Base-by-base conservation (phyloP, 2,113 vertebrate species). In the Vicugna pacos region DNA sequence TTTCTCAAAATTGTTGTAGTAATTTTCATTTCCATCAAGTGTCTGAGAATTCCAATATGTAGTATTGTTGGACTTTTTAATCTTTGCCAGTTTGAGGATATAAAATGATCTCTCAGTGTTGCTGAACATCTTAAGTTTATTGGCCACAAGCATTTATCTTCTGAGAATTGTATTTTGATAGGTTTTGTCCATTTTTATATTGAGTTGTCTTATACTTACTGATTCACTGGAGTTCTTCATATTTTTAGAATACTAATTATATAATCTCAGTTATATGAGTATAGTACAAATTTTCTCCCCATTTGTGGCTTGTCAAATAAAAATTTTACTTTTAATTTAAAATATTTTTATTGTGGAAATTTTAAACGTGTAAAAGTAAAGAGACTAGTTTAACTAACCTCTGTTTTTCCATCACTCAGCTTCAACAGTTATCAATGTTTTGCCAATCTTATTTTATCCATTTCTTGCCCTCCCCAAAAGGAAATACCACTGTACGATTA, bases 261-360 rank as follows among this genome's bases (percentile, higher is more conserved):
- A 9, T 80, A 84, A 84, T 73, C 50, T 67, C 64, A 58, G 46
- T 65, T 72, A 50, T 2, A 62, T 10, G 32, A 38, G 38, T 38
- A 38, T 1, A 81, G 72, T 92, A 54, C 15, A 58, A 8, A 58
- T 82, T 75, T 91, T 54, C 48, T 86, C 52, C 30, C 52, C 28
- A 52, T 73, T 92, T 95, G 16, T 73, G 50, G 62, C 79, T 83
- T 80, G 6, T 28, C 17, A 73, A 72, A 30, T 72, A 87, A 50
- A 87, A 87, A 32, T 50, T 42, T 92, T 87, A 76, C 83, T 79
- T 84, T 92, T 60, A 72, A 79, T 54, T 85, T 85, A 81, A 26
- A 60, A 73, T 80, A 84, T 24, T 8, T 92, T 65, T 80, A 46
- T 76, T 93, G 56, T 89, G 56, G 58, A 22, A 67, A 60, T 64